Evolutionary conservation across 2,888 invertebrate species (phyloP), one percentile per base, ranked within the genome.

Genomic region (Chalcosyrphus nemorum): DNA sequence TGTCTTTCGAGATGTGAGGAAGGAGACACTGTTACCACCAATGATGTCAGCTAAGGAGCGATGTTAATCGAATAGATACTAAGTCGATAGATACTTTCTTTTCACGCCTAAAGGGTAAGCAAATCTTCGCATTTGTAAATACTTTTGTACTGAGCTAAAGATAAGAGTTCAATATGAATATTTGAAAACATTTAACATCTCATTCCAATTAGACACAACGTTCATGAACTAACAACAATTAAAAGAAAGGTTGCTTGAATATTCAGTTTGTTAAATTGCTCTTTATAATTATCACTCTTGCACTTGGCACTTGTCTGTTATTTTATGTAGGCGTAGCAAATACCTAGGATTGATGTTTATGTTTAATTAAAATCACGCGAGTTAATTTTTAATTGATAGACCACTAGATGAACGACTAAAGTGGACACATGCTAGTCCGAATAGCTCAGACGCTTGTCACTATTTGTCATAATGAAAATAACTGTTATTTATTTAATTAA

Each of bases 391-490:
- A 80, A 80, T 74, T 74, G 19, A 27, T 19, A 3, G 17, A 43
- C 57, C 56, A 47, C 66, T 54, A 72, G 50, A 50, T 61, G 65
- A 74, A 6, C 19, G n/a, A n/a, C n/a, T n/a, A n/a, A n/a, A n/a
- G n/a, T 54, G 50, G 17, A 4, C 7, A 27, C 15, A 56, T 35
- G 52, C 38, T 6, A 57, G 38, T 41, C 38, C 19, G 29, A 50
- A 52, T 45, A 2, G 45, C n/a, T 13, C 7, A 45, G 21, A n/a
- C n/a, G 6, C 50, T 32, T 19, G 19, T 50, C 32, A 24, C 6
- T 59, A 76, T 76, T 50, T 27, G 15, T 32, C n/a, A 17, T 9
- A 47, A 38, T 38, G 15, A 47, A 70, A 27, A 17, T 11, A 59
- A n/a, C 13, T 27, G 50, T 11, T 41, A 47, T 38, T 68, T 47